phyloP scores from a whole-genome alignment of 2,113 vertebrate genomes.

The Fulica atra region DNA sequence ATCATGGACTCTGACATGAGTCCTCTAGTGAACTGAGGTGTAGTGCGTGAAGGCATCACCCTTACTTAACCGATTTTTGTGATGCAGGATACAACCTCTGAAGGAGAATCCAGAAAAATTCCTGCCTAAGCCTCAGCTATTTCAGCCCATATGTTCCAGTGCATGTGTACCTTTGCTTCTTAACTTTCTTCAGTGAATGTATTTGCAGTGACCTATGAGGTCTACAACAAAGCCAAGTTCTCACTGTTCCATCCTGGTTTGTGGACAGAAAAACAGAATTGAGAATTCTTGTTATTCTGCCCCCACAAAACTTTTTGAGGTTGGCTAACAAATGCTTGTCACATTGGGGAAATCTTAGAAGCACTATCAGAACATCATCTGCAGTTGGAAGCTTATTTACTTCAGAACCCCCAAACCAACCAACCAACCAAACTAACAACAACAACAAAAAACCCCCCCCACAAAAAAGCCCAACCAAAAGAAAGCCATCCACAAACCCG shows the following conservation, averaged over 20 bases:
- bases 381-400: not conserved
- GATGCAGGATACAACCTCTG: not conserved
- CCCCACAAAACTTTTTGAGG: not conserved
- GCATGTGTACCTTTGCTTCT: not conserved
- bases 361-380: not conserved
- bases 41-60: not conserved
- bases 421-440: not conserved
- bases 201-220: not conserved
- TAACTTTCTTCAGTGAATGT: not conserved
- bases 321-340: not conserved
- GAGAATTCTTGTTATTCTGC: not conserved
- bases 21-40: not conserved
- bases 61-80: not conserved
- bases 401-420: not conserved
- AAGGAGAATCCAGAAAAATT: not conserved
- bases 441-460: no score
- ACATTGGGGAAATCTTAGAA: not conserved
- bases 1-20: rapidly evolving
- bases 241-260: not conserved
- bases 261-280: not conserved
- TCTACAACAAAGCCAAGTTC: not conserved
- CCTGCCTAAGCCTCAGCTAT: not conserved
- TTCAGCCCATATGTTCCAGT: not conserved
- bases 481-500: not conserved
- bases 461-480: not conserved